A percentile compares a stretch with the other conserved stretches of the same genome.
Evolutionary conservation across 2,113 vertebrate genomes (phyloP).

Genomic region (Nothocercus julius): DNA sequence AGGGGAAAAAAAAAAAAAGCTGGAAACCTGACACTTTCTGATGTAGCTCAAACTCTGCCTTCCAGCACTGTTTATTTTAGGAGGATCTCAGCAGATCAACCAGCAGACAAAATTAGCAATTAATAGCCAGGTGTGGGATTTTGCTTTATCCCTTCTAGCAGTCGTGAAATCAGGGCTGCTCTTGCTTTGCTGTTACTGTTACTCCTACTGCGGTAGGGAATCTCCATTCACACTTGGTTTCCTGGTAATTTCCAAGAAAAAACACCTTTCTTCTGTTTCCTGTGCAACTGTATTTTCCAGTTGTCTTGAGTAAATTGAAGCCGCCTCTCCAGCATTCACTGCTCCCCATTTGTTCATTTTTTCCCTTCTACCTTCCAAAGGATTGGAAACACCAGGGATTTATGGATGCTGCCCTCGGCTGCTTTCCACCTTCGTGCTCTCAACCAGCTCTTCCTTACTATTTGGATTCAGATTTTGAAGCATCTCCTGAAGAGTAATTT

Average conservation of each 20-base stretch:
- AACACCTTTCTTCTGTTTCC: neutral
- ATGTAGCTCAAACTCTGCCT: neutral
- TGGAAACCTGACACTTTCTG: neutral
- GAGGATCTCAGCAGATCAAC: neutral
- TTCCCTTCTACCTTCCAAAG: neutral
- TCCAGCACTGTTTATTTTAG: neutral
- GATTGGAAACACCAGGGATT: no score
- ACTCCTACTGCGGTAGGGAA: fast-evolving
- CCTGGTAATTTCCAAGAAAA: neutral
- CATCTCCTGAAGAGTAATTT: neutral
- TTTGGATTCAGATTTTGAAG: neutral
- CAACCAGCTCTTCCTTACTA: neutral
- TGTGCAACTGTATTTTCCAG: neutral
- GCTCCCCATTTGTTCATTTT: neutral
- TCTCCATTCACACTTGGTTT: neutral
- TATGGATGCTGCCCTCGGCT: neutral
- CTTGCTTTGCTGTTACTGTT: neutral
- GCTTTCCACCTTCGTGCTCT: neutral
- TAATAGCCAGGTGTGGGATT: neutral
- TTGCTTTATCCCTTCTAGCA: neutral
- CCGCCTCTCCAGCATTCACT: neutral
- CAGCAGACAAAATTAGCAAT: neutral
- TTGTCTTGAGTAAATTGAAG: neutral
- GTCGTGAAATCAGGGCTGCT: neutral
- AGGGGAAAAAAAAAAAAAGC: slow-evolving; percentile 30